Evolutionary conservation across 64 coral and sea anemone genomes (phyloP).

Genomic region (Platygyra sinensis): DNA sequence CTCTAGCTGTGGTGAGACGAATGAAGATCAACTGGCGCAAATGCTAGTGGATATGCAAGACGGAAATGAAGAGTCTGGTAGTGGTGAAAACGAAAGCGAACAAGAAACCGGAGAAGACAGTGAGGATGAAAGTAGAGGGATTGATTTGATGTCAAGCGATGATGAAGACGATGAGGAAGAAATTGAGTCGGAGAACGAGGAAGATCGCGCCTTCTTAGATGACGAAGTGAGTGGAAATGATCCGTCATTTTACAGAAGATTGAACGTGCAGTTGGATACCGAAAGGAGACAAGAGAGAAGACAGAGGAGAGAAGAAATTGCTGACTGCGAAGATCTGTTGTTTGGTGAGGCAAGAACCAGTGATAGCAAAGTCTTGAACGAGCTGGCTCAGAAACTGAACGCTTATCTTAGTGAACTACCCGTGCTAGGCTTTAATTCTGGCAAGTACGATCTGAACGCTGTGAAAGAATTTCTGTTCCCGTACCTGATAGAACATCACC

Average conservation of each 20-base stretch:
- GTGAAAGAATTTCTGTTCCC: neutral
- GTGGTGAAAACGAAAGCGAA: no score
- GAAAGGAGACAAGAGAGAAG: neutral
- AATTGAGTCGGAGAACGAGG: neutral
- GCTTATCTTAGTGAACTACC: slow-evolving; percentile 18
- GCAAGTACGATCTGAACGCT: slow-evolving; percentile 12
- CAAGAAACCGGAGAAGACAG: neutral
- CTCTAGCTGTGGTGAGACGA: neutral
- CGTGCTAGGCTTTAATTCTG: slow-evolving; percentile 13
- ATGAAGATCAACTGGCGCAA: neutral
- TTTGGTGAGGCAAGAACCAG: neutral
- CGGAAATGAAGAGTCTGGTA: neutral
- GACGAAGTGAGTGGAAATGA: neutral
- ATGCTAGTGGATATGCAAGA: neutral
- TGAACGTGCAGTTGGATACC: neutral
- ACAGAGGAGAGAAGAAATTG: neutral
- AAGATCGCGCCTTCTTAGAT: neutral
- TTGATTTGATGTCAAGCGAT: neutral
- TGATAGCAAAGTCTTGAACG: neutral
- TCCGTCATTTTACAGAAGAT: neutral
- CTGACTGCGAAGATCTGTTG: neutral
- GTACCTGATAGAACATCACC: neutral
- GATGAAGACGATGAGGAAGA: neutral
- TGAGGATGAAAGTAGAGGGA: slow-evolving; percentile 3
- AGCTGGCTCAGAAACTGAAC: neutral